Base-by-base conservation (phyloP, 2,797 vertebrate genomes). In the Macrochelys suwanniensis region DNA sequence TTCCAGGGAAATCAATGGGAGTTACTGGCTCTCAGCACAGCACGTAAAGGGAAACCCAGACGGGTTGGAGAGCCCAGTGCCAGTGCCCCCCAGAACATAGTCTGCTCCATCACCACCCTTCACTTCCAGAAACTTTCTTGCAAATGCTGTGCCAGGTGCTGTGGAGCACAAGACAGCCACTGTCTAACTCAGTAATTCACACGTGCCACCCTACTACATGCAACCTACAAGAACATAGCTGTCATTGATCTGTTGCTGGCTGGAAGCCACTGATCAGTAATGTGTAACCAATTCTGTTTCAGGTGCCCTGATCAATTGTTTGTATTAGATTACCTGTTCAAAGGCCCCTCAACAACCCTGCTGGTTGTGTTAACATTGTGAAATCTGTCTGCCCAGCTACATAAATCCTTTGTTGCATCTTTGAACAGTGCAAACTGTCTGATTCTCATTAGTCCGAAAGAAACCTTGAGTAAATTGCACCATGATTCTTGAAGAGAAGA, bases 351-450 rank as follows among this genome's bases (percentile, higher is more conserved):
- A 47, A 4, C 45, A 76, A 9, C 26, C 45, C 74, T 49, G 23
- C 71, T 74, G 45, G 7, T 31, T 77, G 13, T 77, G 42, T 47
- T 49, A 77, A 49, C 74, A 49, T 31, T 47, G 74, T 77, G 26
- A 77, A 47, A 49, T 42, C 8, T 19, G 5, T 37, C 19, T 42
- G 65, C 21, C 65, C 17, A 5, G 71, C 85, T 31, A 95, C 88
- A 96, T 95, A 96, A 97, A 96, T 82, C 56, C 97, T 94, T 97
- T 93, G 95, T 23, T 94, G 89, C 80, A 49, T 90, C 56, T 71
- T 4, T 5, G 50, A 82, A 21, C 54, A 93, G 42, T 92, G 33
- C 92, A 95, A 95, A 90, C 74, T 89, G 82, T 50, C 37, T 95
- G 95, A 94, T 89, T 92, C 82, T 91, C 7, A 53, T 77, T 90